phyloP scores from a whole-genome alignment of 2,797 vertebrate genomes.

The Morus bassanus region DNA sequence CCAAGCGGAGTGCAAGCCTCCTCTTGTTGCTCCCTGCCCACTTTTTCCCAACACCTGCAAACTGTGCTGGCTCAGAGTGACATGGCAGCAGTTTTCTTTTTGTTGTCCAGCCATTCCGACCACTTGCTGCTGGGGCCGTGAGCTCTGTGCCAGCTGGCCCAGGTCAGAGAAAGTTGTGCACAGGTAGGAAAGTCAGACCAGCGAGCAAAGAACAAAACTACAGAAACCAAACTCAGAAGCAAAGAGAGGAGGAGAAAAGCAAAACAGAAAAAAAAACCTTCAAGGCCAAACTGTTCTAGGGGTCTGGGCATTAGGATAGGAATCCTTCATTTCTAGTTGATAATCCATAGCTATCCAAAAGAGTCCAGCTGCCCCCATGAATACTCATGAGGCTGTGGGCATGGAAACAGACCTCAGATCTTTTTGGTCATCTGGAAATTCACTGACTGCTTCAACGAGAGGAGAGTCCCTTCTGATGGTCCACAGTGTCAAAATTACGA shows the following conservation, averaged over 20 bases:
- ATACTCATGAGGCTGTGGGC: background rate
- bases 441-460: background rate
- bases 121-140: background rate
- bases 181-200: background rate
- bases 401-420: background rate
- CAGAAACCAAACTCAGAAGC: background rate
- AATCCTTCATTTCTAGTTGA: background rate
- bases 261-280: background rate
- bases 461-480: background rate
- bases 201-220: background rate
- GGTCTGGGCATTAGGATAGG: background rate
- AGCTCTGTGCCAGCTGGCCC: background rate
- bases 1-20: background rate
- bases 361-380: background rate
- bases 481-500: background rate
- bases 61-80: background rate
- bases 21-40: background rate
- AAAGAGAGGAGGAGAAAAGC: background rate
- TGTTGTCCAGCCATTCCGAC: background rate
- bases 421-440: background rate
- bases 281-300: background rate
- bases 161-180: background rate
- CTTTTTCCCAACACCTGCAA: background rate
- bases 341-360: background rate
- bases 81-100: background rate